A percentile compares a stretch with the other conserved stretches of the same genome.
Conservation (phyloP, 2,113 vertebrate genomes). For the Microtus ochrogaster region DNA sequence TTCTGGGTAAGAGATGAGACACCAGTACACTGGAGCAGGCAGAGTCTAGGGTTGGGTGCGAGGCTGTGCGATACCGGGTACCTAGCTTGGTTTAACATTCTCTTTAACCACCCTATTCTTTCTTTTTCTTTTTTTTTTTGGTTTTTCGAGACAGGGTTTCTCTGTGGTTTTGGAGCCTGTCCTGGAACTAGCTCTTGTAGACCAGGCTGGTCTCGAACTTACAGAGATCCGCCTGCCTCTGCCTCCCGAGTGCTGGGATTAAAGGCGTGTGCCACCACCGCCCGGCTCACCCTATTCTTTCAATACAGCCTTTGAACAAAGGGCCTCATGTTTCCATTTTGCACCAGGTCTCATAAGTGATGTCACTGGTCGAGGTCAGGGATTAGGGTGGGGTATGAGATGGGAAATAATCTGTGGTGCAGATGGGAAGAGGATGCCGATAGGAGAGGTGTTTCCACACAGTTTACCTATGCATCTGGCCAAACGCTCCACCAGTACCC, state of each 20-base stretch:
- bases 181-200: no score
- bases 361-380: neutral
- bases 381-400: neutral
- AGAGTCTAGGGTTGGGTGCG: no score
- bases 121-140: no score
- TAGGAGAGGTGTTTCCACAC: neutral
- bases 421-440: neutral
- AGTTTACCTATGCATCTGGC: no score
- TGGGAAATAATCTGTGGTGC: neutral
- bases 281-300: neutral
- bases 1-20: neutral
- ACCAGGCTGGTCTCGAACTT: no score
- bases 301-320: neutral
- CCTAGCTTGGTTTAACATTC: neutral
- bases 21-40: neutral
- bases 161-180: no score
- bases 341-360: neutral
- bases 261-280: no score
- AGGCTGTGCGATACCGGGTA: neutral
- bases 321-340: no score
- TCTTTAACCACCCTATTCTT: neutral
- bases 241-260: no score
- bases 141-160: no score
- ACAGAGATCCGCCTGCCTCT: no score
- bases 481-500: neutral